These are phyloP conservation scores for Caenorhabditis imperialis DNA, from an alignment of 2,888 invertebrate genomes.

Conservation along the genomic window DNA sequence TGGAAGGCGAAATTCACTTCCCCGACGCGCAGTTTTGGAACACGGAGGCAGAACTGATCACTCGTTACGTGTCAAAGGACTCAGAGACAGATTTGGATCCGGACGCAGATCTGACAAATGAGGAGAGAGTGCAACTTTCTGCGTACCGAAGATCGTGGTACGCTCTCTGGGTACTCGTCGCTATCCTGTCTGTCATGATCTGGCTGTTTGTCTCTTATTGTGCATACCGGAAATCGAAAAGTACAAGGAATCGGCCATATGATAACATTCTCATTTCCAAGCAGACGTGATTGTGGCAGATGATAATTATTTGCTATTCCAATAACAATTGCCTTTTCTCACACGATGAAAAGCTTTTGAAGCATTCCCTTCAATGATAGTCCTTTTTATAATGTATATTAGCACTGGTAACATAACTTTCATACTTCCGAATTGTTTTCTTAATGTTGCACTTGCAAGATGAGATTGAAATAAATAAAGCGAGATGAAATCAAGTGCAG, in stretches of 20 bases:
- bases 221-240: conserved; percentile 67
- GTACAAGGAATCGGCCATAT: conserved; percentile 69
- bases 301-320: too few species aligned
- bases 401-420: conserved; percentile 8
- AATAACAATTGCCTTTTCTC: too few species aligned
- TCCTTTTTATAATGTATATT: conserved; percentile 6
- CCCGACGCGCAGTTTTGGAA: conserved; percentile 77
- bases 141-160: conserved; percentile 77
- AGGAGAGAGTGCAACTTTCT: conserved; percentile 72
- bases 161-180: conserved; percentile 77
- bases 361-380: conserved; percentile 23
- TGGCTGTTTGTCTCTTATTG: conserved; percentile 74
- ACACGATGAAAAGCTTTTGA: too few species aligned
- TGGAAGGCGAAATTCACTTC: conserved; percentile 73
- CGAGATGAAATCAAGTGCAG: too few species aligned
- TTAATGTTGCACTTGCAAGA: conserved; percentile 15
- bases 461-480: too few species aligned
- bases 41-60: conserved; percentile 69
- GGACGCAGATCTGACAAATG: conserved; percentile 68
- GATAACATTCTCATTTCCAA: conserved; percentile 69
- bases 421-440: too few species aligned
- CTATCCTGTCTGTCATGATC: conserved; percentile 70
- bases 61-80: conserved; percentile 61
- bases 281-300: background rate
- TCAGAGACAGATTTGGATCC: conserved; percentile 61